A percentile compares a stretch with the other conserved stretches of the same genome.
phyloP scores from a whole-genome alignment of 2,113 vertebrate species.

The Nannospalax galili region DNA sequence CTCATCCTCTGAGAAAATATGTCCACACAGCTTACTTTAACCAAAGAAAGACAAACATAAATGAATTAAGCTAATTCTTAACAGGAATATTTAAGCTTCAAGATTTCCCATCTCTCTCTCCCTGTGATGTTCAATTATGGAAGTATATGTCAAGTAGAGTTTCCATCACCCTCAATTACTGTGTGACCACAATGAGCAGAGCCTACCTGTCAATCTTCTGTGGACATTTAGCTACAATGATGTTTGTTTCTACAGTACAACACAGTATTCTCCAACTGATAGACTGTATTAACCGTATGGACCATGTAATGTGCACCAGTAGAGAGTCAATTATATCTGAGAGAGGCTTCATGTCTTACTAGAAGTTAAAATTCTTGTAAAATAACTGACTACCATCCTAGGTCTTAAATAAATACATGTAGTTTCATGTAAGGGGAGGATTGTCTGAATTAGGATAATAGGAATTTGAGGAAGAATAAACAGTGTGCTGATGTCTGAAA shows the following conservation, averaged over 20 bases:
- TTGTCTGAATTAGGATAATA: not conserved
- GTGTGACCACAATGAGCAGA: not conserved
- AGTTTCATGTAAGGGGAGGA: constrained; percentile 10
- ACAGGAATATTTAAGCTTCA: not conserved
- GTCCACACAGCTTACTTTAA: not conserved
- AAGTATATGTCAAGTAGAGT: not conserved
- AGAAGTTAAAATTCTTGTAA: not conserved
- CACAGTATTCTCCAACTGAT: not conserved
- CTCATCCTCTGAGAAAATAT: not conserved
- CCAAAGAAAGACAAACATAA: not conserved
- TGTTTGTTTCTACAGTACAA: not conserved
- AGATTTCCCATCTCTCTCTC: not conserved
- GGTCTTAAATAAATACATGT: not conserved
- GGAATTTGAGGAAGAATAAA: not conserved
- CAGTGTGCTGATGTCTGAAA: not conserved
- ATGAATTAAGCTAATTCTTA: not conserved
- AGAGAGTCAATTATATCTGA: not conserved
- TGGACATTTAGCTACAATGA: not conserved
- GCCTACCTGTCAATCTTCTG: not conserved
- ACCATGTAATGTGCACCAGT: not conserved
- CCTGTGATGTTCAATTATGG: not conserved
- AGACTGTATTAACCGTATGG: not conserved
- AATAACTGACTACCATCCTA: not conserved
- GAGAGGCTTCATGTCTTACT: not conserved
- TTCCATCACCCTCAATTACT: not conserved